Conservation (phyloP, 2,113 vertebrate species). For the Pomatorhinus ruficollis region DNA sequence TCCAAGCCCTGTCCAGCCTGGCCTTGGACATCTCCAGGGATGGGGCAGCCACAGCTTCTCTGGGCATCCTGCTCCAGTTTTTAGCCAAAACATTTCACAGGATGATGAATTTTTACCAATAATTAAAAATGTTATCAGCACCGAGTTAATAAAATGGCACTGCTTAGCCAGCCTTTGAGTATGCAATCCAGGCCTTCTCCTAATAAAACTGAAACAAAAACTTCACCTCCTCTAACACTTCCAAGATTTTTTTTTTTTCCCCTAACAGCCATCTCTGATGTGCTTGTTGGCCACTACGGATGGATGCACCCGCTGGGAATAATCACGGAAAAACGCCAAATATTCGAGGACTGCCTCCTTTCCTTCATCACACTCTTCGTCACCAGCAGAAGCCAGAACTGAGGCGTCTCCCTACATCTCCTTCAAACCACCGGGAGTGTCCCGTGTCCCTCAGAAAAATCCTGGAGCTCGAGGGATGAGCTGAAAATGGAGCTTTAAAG, state of each 20-base stretch:
- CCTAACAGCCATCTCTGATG: accelerated
- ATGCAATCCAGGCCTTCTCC: not conserved
- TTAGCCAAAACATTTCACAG: not conserved
- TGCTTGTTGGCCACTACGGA: not conserved
- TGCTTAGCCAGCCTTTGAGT: not conserved
- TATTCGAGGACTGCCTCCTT: not conserved
- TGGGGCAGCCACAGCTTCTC: not conserved
- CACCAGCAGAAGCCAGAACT: not conserved
- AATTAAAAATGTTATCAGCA: not conserved
- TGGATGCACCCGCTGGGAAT: not conserved
- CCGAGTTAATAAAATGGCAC: not conserved
- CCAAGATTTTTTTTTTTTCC: not conserved
- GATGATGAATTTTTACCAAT: not conserved
- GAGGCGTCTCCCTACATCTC: not conserved
- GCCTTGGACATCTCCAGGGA: not conserved
- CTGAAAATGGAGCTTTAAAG: not conserved
- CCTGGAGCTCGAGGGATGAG: not conserved
- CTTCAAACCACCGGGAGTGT: not conserved
- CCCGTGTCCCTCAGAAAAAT: not conserved
- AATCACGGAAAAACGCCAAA: accelerated
- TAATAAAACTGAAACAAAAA: not conserved
- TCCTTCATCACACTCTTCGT: not conserved
- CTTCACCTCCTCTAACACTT: not conserved
- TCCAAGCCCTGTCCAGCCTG: not conserved
- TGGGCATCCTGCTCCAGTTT: not conserved